Evolutionary conservation across 2,113 vertebrate species (phyloP).

Genomic region (Nettapus auritus): DNA sequence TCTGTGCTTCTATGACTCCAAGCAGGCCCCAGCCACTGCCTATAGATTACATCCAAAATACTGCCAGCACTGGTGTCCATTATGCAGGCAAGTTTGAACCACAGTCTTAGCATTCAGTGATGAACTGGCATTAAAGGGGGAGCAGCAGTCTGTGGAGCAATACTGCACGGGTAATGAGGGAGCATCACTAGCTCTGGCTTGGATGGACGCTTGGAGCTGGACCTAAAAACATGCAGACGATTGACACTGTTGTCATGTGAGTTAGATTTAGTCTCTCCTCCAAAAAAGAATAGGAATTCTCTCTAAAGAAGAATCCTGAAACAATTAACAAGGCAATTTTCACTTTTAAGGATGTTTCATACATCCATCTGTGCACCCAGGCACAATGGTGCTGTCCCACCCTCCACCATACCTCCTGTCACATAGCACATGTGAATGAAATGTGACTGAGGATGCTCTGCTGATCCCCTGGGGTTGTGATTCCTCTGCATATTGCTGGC

Average conservation of each 20-base stretch:
- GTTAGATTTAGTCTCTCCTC: not conserved
- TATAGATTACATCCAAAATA: not conserved
- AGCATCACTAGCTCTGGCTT: not conserved
- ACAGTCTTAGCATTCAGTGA: not conserved
- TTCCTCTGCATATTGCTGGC: not conserved
- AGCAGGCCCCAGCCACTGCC: not conserved
- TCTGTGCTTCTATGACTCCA: not conserved
- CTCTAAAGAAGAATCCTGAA: not conserved
- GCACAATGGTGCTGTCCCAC: not conserved
- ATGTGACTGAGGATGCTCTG: not conserved
- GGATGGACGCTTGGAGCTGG: not conserved
- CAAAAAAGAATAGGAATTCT: not conserved
- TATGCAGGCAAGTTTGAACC: not conserved
- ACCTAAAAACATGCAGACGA: not conserved
- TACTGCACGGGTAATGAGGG: not conserved
- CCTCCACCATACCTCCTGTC: not conserved
- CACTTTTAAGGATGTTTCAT: not conserved
- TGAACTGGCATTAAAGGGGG: not conserved
- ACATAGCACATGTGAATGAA: accelerated
- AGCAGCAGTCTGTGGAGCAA: not conserved
- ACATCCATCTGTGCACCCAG: not conserved
- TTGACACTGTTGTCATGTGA: not conserved
- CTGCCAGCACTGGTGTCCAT: not conserved
- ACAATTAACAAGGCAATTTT: not conserved
- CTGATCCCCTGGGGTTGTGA: not conserved